Conservation (phyloP, 1,140 invertebrate species). For the Ceratosolen solmsi region DNA sequence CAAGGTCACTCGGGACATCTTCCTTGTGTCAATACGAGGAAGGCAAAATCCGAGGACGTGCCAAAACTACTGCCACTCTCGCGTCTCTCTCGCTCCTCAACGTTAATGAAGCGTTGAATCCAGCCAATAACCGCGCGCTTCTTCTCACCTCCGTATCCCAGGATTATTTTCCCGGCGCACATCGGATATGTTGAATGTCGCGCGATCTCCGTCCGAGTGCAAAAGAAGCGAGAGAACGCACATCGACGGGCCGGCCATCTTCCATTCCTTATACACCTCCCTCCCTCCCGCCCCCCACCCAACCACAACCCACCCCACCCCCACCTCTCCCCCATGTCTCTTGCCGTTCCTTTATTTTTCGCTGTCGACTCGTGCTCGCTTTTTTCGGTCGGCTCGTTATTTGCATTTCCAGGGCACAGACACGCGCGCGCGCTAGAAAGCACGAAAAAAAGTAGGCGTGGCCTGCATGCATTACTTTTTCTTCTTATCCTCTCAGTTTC, state of each 20-base stretch:
- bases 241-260: background rate
- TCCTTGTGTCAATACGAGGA: no score
- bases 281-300: background rate
- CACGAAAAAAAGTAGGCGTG: slow-evolving; percentile 23
- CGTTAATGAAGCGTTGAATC: no score
- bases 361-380: background rate
- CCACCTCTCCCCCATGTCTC: background rate
- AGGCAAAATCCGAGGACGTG: no score
- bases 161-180: background rate
- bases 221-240: no score
- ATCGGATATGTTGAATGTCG: no score
- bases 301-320: background rate
- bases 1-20: no score
- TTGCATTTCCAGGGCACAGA: background rate
- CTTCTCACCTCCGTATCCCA: background rate
- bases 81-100: no score
- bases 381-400: background rate
- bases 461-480: slow-evolving; percentile 31
- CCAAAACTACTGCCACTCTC: no score
- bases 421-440: background rate
- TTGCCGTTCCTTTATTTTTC: background rate
- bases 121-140: background rate
- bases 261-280: background rate
- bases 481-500: no score
- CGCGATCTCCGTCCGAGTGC: no score